A percentile compares a stretch with the other conserved stretches of the same genome.
phyloP scores from a whole-genome alignment of 2,113 vertebrate genomes.

The Chauna torquata region DNA sequence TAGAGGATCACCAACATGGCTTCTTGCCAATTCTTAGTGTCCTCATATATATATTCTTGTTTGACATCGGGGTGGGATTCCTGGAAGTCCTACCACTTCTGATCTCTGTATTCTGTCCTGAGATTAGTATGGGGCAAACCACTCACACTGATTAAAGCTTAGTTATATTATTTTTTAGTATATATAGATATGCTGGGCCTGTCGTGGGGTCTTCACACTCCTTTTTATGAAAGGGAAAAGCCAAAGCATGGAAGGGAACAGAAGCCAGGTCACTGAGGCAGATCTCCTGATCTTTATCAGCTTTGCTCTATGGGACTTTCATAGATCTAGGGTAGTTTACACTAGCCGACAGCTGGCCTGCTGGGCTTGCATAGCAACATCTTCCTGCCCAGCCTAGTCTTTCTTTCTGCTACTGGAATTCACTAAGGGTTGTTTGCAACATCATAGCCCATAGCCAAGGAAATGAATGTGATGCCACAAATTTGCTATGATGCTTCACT shows the following conservation, averaged over 20 bases:
- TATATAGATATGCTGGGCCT: not conserved
- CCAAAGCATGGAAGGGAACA: not conserved
- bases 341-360: not conserved
- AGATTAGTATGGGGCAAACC: not conserved
- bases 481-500: slow-evolving; percentile 62
- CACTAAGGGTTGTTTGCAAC: slow-evolving; percentile 13
- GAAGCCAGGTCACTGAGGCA: not conserved
- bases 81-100: not conserved
- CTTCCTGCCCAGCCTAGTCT: slow-evolving; percentile 20
- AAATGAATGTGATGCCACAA: slow-evolving; percentile 60
- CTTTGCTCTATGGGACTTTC: not conserved
- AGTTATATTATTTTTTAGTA: not conserved
- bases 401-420: slow-evolving; percentile 17
- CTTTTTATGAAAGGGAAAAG: not conserved
- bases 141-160: not conserved
- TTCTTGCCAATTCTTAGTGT: not conserved
- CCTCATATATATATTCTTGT: not conserved
- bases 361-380: not conserved
- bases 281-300: not conserved
- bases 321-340: not conserved
- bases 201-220: not conserved
- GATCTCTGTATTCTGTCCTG: not conserved
- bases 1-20: not conserved
- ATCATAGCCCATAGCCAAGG: slow-evolving; percentile 44
- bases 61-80: not conserved